Conservation (phyloP, 2,797 vertebrate species). For the Coendou prehensilis region DNA sequence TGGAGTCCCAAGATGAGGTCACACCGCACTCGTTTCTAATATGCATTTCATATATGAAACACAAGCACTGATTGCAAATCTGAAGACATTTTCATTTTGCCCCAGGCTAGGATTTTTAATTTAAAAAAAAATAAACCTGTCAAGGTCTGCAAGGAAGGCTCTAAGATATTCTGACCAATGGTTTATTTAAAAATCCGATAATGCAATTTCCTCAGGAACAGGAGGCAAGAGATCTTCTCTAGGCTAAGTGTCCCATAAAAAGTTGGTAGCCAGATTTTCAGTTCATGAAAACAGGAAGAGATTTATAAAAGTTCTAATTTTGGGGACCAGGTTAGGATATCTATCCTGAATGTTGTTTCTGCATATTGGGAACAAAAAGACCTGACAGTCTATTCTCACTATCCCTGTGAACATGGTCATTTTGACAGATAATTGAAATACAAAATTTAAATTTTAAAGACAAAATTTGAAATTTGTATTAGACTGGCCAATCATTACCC, state of each 20-base stretch:
- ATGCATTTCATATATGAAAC: slow-evolving; percentile 85
- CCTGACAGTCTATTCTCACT: not conserved
- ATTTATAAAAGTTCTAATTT: slow-evolving; percentile 43
- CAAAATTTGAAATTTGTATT: not conserved
- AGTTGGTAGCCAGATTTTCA: slow-evolving; percentile 44
- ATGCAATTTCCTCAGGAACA: slow-evolving; percentile 87
- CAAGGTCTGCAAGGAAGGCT: slow-evolving; percentile 86
- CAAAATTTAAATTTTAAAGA: slow-evolving; percentile 50
- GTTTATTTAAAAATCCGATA: slow-evolving; percentile 91
- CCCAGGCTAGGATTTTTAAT: slow-evolving; percentile 88
- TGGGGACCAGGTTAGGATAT: not conserved
- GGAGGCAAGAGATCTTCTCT: slow-evolving; percentile 74
- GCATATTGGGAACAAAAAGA: not conserved
- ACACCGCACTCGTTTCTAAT: slow-evolving; percentile 80
- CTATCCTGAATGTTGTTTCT: not conserved
- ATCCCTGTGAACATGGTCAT: not conserved
- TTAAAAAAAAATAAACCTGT: slow-evolving; percentile 81
- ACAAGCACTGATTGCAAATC: slow-evolving; percentile 87
- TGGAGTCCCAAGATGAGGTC: slow-evolving; percentile 72
- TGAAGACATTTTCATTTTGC: slow-evolving; percentile 88
- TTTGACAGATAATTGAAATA: slow-evolving; percentile 22
- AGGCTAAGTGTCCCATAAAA: slow-evolving; percentile 67
- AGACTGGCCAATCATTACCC: not conserved
- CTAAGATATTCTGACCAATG: slow-evolving; percentile 85
- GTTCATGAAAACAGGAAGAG: slow-evolving; percentile 51